Percentiles rank a stretch among this genome's conserved stretches.
phyloP scores from a whole-genome alignment of 2,888 invertebrate species.

The Cantharis lateralis region DNA sequence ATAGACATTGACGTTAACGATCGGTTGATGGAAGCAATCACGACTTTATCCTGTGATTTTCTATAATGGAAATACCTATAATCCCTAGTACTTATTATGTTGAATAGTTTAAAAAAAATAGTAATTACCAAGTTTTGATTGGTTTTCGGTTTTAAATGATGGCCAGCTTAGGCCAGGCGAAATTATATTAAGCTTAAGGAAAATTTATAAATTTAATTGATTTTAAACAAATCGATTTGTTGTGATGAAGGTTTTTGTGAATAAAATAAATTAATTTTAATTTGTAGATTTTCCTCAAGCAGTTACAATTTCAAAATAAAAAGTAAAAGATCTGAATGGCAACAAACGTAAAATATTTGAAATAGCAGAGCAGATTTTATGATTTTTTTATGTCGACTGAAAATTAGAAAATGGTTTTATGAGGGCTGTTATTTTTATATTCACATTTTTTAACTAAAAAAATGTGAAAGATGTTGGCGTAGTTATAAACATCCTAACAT shows the following conservation, averaged over 20 bases:
- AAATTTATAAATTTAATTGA: background rate
- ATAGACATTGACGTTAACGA: no score
- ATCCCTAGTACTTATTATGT: no score
- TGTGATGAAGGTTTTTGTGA: background rate
- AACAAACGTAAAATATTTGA: background rate
- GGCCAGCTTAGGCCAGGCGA: background rate
- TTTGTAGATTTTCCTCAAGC: background rate
- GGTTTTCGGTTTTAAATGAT: background rate
- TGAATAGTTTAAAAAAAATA: background rate
- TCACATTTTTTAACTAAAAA: slow-evolving; percentile 12
- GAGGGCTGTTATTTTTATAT: slow-evolving; percentile 23
- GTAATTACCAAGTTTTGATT: background rate
- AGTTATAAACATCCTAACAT: slow-evolving; percentile 21
- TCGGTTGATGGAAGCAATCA: no score
- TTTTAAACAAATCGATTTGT: background rate
- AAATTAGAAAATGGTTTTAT: slow-evolving; percentile 33
- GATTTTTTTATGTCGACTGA: slow-evolving; percentile 25
- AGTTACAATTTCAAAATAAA: background rate
- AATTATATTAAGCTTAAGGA: background rate
- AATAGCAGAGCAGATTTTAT: slow-evolving; percentile 13
- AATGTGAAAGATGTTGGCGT: slow-evolving; percentile 21
- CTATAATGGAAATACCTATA: no score
- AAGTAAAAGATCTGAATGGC: background rate
- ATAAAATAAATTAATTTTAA: background rate
- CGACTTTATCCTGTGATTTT: no score